These are phyloP conservation scores for Leucopternis melanops DNA, from an alignment of 2,113 vertebrate species.

Conservation along the genomic window DNA sequence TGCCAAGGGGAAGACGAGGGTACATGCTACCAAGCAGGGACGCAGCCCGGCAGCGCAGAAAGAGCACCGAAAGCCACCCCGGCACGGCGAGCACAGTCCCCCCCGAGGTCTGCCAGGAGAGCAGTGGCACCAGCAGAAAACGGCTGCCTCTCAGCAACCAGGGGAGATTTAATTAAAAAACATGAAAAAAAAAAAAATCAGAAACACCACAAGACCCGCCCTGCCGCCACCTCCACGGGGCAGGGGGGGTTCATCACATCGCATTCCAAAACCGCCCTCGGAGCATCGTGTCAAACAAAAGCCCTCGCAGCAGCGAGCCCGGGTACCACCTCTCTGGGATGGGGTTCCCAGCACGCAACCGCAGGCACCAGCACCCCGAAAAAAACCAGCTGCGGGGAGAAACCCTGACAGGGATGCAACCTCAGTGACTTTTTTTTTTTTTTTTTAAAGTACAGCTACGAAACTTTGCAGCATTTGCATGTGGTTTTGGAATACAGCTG, in stretches of 20 bases:
- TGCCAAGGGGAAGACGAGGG: neutral
- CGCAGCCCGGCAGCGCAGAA: neutral
- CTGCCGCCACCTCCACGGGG: neutral
- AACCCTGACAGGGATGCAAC: neutral
- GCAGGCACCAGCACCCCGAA: neutral
- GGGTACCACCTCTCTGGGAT: neutral
- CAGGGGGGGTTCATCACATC: fast-evolving
- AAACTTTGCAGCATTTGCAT: conserved; percentile 13
- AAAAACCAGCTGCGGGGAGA: neutral
- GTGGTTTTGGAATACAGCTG: neutral
- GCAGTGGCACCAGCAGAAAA: neutral
- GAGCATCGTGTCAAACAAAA: neutral
- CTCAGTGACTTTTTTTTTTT: neutral
- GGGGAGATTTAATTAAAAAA: neutral
- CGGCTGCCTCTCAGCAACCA: neutral
- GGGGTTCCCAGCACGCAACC: fast-evolving
- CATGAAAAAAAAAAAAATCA: neutral
- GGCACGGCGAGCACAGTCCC: fast-evolving
- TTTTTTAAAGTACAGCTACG: neutral
- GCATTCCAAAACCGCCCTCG: neutral
- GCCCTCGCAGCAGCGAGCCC: neutral
- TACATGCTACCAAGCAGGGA: neutral
- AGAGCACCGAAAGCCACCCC: neutral
- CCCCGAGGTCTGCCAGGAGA: neutral
- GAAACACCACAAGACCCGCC: neutral